Evolutionary conservation across 2,113 vertebrate genomes (phyloP).

Genomic region (Petrocephalus zakoni): DNA sequence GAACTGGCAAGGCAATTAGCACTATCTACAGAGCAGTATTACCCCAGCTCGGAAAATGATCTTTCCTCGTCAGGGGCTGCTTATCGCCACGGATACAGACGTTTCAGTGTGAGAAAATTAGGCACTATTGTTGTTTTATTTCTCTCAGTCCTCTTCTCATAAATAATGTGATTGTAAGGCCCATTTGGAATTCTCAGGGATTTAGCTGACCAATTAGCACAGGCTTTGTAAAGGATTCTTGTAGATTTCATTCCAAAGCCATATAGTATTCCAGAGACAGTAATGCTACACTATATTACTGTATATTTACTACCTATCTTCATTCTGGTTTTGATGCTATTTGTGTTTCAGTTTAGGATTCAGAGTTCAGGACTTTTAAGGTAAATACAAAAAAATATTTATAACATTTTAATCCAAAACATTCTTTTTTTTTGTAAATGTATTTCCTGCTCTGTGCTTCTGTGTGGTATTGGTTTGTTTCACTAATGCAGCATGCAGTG

Average conservation of each 20-base stretch:
- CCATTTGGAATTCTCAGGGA: background rate
- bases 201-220: background rate
- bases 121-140: background rate
- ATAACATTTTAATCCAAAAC: background rate
- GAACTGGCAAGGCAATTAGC: constrained; percentile 8
- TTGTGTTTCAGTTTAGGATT: background rate
- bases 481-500: background rate
- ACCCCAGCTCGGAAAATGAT: background rate
- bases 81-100: background rate
- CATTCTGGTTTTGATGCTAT: background rate
- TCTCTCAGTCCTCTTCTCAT: background rate
- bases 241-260: background rate
- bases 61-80: background rate
- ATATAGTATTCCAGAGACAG: background rate
- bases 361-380: background rate
- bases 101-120: constrained; percentile 1
- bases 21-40: background rate
- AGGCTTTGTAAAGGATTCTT: background rate
- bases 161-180: background rate
- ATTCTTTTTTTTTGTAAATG: background rate
- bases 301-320: background rate
- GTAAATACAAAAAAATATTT: background rate
- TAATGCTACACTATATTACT: background rate
- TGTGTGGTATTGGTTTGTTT: background rate
- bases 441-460: background rate